phyloP scores from a whole-genome alignment of 2,888 invertebrate species.

The Drosophila infuscata region DNA sequence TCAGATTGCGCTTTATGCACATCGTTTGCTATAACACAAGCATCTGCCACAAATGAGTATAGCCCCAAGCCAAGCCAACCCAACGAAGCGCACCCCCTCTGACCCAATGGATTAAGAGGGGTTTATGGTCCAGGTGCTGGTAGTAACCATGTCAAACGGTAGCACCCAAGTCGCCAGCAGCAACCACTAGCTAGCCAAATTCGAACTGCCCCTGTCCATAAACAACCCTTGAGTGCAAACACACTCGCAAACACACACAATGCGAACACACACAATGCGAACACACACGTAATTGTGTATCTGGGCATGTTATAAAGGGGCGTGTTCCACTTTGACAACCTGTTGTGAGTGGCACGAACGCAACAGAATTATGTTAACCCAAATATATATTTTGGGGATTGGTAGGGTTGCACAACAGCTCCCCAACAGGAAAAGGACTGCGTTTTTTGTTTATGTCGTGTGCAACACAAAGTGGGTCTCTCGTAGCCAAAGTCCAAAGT shows the following conservation, averaged over 20 bases:
- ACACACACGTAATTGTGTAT: slow-evolving; percentile 57
- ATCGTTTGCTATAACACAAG: slow-evolving; percentile 43
- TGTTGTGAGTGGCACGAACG: slow-evolving; percentile 54
- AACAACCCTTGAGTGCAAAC: slow-evolving; percentile 35
- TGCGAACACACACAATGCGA: slow-evolving; percentile 7
- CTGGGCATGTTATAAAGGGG: slow-evolving; percentile 44
- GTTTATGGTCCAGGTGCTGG: slow-evolving; percentile 13
- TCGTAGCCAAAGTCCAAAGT: slow-evolving; percentile 30
- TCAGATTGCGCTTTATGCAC: slow-evolving; percentile 40
- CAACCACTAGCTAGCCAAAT: slow-evolving; percentile 52
- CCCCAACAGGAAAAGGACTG: slow-evolving; percentile 8
- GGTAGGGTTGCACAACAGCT: not conserved
- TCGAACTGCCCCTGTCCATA: slow-evolving; percentile 28
- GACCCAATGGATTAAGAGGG: not conserved
- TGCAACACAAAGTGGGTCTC: slow-evolving; percentile 38
- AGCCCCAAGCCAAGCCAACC: not conserved
- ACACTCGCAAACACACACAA: slow-evolving; percentile 10
- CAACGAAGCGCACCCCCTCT: not conserved
- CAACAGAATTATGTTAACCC: slow-evolving; percentile 19
- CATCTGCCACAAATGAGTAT: slow-evolving; percentile 4
- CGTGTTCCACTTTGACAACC: slow-evolving; percentile 67
- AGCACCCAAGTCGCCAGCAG: slow-evolving; percentile 44
- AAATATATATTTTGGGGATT: slow-evolving; percentile 12
- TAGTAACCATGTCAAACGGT: slow-evolving; percentile 10
- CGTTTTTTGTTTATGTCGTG: slow-evolving; percentile 18